These are phyloP conservation scores for Polietes domitor DNA, from an alignment of 2,888 invertebrate genomes.

Conservation along the genomic window DNA sequence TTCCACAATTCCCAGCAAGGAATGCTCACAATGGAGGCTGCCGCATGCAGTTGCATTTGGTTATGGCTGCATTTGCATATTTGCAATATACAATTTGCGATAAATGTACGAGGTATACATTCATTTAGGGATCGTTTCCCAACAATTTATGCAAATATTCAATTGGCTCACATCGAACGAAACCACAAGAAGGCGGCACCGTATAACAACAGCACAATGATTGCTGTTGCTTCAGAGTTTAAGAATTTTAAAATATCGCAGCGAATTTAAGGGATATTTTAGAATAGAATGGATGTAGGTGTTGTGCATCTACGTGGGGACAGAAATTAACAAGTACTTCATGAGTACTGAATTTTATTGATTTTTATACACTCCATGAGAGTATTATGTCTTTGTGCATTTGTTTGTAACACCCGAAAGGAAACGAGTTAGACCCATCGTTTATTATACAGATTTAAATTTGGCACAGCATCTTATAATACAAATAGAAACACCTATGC, in stretches of 20 bases:
- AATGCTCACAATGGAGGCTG: slow-evolving; percentile 4
- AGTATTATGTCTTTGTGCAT: no score
- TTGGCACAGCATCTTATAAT: no score
- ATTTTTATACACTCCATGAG: no score
- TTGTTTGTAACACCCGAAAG: no score
- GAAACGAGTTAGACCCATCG: no score
- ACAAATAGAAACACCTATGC: no score
- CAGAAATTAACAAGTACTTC: no score
- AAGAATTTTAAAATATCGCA: background rate
- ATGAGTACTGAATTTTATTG: no score
- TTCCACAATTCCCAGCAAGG: background rate
- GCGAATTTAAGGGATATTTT: no score
- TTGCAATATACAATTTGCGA: slow-evolving; percentile 47
- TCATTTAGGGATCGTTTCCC: slow-evolving; percentile 50
- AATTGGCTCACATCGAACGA: slow-evolving; percentile 36
- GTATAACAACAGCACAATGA: background rate
- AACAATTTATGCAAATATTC: slow-evolving; percentile 55
- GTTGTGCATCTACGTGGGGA: no score
- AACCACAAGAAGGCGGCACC: background rate
- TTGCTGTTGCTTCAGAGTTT: background rate
- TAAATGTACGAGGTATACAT: slow-evolving; percentile 8
- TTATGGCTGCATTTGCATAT: slow-evolving; percentile 44
- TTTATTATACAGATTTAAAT: no score
- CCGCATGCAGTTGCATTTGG: slow-evolving; percentile 2
- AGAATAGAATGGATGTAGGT: no score